Conservation (phyloP, 2,797 vertebrate species). For the Centropyge bicolor region DNA sequence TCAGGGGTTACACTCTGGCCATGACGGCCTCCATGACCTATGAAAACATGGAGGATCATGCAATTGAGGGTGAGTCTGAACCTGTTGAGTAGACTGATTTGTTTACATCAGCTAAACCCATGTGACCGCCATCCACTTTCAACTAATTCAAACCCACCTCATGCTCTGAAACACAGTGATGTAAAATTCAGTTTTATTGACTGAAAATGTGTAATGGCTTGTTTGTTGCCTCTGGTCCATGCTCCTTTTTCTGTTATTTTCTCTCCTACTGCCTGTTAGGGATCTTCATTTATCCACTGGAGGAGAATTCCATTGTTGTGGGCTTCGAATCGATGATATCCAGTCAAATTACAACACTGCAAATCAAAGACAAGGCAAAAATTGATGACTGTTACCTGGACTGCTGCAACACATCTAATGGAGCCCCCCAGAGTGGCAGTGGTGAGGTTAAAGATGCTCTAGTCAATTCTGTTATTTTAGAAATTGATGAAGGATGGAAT, state of each 20-base stretch:
- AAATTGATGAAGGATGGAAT: not conserved
- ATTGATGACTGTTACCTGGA: conserved; percentile 86
- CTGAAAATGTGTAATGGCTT: conserved; percentile 30
- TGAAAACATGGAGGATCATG: conserved; percentile 91
- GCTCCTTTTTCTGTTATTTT: not conserved
- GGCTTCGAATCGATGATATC: conserved; percentile 94
- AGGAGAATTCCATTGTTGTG: conserved; percentile 90
- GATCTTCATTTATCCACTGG: conserved; percentile 95
- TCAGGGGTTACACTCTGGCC: conserved; percentile 94
- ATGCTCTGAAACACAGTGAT: conserved; percentile 21
- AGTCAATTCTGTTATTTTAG: conserved; percentile 32
- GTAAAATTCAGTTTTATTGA: conserved; percentile 25
- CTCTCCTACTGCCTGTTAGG: conserved; percentile 78
- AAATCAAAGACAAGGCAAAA: conserved; percentile 96
- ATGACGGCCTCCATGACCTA: conserved; percentile 95
- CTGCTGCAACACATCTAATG: conserved; percentile 77
- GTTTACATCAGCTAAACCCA: not conserved
- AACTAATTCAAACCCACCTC: not conserved
- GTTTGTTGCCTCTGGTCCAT: conserved; percentile 29
- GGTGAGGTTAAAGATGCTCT: conserved; percentile 81
- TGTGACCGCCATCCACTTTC: not conserved
- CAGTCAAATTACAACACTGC: conserved; percentile 89
- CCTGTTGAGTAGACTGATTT: not conserved
- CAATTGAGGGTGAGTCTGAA: conserved; percentile 89
- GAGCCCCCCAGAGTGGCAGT: conserved; percentile 74